Base-by-base conservation (phyloP, 2,797 vertebrate genomes). In the Smutsia temminckii region DNA sequence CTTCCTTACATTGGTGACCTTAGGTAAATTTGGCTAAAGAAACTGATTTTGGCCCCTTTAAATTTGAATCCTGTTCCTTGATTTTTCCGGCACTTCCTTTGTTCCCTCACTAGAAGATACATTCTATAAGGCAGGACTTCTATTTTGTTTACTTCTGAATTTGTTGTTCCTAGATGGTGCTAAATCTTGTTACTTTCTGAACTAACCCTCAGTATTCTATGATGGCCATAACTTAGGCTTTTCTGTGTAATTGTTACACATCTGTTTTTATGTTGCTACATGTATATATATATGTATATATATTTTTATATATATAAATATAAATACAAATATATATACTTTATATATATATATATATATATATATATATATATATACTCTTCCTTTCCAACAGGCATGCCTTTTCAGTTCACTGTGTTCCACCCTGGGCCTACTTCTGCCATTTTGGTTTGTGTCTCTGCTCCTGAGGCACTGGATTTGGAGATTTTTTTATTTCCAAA, bases 1-100 rank as follows among this genome's bases (percentile, higher is more conserved):
- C 27, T 90, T 96, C n/a, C 55, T 92, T 92, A 80, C 77, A 16
- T 57, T 51, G 57, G 10, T 80, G 46, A 71, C 6, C 53, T 91
- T 86, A 37, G 51, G 32, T 40, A 85, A 92, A 90, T 77, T 57
- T 71, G 21, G 18, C 16, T 63, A 8, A 88, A 88, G 57, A 42
- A 17, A 89, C 20, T 86, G 51, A 86, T 63, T 92, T 90, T 40
- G 16, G 9, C 1, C 0, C 61, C 78, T n/a, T 37, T 46, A 34
- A 49, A 5, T 72, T 71, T 42, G 14, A 3, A 37, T 53, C 23
- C 11, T 64, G 9, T 64, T 91, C 32, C 63, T 75, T 46, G 2
- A 57, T 40, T 63, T 78, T 71, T 49, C 79, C 74, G 34, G 25
- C 9, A 55, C 18, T 46, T 77, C 49, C 12, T 89, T 92, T 79